phyloP scores from a whole-genome alignment of 2,797 vertebrate species.

The Craterocephalus amniculus region DNA sequence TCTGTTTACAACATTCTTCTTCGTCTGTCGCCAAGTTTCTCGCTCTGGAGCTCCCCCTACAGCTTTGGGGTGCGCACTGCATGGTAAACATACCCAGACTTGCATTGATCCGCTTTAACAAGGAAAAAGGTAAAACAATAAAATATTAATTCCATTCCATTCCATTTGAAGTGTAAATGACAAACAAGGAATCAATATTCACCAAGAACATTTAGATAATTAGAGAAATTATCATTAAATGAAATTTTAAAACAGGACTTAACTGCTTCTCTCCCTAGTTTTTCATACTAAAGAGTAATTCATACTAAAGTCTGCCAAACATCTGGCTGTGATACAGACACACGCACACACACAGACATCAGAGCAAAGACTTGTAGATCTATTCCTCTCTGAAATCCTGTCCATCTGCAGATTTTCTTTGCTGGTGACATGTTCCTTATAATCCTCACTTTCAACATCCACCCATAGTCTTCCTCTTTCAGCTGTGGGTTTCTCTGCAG shows the following conservation, averaged over 20 bases:
- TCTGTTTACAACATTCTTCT: too few relatives aligned
- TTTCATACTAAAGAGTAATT: constrained; percentile 38
- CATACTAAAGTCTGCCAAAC: constrained; percentile 57
- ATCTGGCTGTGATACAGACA: constrained; percentile 58
- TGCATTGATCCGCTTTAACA: too few relatives aligned
- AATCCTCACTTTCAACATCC: constrained; percentile 57
- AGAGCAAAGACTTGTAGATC: constrained; percentile 32
- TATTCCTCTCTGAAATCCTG: constrained; percentile 51
- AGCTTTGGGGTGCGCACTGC: too few relatives aligned
- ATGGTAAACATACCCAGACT: too few relatives aligned
- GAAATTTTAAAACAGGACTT: background rate
- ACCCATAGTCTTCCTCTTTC: constrained; percentile 18
- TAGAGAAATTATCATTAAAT: background rate
- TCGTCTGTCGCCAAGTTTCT: too few relatives aligned
- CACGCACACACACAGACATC: constrained; percentile 19
- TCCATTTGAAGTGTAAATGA: background rate
- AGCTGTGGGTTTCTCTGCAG: constrained; percentile 85
- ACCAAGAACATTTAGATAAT: background rate
- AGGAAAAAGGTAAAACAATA: background rate
- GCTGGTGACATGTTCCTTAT: constrained; percentile 45
- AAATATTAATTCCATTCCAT: too few relatives aligned
- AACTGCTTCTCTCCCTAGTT: constrained; percentile 14
- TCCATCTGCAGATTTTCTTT: constrained; percentile 60
- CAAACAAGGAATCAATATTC: background rate
- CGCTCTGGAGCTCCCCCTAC: too few relatives aligned